These are phyloP conservation scores for Montipora cactus DNA, from an alignment of 64 coral and sea anemone genomes.

Conservation along the genomic window DNA sequence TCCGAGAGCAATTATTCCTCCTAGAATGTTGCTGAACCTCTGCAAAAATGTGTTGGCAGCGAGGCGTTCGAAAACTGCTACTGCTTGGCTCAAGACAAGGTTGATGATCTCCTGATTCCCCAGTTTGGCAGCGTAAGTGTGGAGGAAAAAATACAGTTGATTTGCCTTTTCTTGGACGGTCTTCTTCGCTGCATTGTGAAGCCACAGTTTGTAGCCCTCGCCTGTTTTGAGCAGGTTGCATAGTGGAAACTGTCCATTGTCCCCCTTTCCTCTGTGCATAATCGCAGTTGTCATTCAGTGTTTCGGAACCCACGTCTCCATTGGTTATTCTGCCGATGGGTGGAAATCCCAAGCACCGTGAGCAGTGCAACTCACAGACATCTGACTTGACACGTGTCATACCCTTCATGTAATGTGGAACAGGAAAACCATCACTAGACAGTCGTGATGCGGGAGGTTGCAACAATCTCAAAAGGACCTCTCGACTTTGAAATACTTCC, in stretches of 20 bases:
- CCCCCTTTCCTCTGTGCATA: neutral
- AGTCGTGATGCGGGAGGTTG: neutral
- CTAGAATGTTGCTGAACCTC: neutral
- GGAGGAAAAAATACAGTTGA: neutral
- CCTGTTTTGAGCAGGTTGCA: no score
- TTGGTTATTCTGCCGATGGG: neutral
- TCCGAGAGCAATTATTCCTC: neutral
- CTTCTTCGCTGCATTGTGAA: neutral
- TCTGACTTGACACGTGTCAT: neutral
- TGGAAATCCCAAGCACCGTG: neutral
- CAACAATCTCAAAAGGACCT: constrained; percentile 18
- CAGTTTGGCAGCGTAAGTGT: neutral
- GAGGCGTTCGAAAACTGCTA: no score
- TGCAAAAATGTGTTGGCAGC: neutral
- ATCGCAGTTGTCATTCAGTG: neutral
- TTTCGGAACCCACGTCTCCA: neutral
- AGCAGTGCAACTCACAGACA: neutral
- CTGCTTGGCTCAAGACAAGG: neutral
- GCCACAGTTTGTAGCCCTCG: neutral
- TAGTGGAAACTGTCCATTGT: neutral
- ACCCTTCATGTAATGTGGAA: neutral
- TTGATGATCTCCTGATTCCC: neutral
- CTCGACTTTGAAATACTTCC: neutral
- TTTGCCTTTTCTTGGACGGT: neutral
- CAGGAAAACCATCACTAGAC: neutral